Base-by-base conservation (phyloP, 2,113 vertebrate species). In the Gasterosteus nipponicus region DNA sequence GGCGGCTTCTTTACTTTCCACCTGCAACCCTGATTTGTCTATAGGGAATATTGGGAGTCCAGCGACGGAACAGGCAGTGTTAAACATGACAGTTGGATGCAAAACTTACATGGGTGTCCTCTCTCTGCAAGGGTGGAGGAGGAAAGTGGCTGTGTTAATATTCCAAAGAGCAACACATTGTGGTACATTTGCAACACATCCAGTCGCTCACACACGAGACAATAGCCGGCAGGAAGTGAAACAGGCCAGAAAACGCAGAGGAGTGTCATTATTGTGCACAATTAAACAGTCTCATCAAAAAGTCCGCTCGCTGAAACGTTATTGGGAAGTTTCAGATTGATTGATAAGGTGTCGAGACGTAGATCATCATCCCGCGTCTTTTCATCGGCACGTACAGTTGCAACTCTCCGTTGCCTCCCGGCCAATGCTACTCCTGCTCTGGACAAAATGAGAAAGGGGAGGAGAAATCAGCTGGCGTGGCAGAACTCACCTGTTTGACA, bases 401-500 rank as follows among this genome's bases (percentile, higher is more conserved):
- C 69, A 69, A 42, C 62, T 73, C 69, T 16, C 22, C 44, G 1
- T 57, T 64, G 22, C 47, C n/a, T 66, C 44, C 51, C 64, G 54
- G 80, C 80, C 80, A 56, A 63, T 70, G 73, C 54, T 79, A 74
- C 85, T 85, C 57, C 60, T 60, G 69, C 57, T 33, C 26, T 46
- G 39, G 56, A 82, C 26, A 59, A 78, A 38, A 62, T 65, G 33
- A n/a, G 75, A 31, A 69, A 49, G 54, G 58, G 12, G 51, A 35
- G 54, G 16, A 3, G 19, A 61, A 61, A 80, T 57, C 10, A 64
- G 51, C 33, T 44, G 73, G 54, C 82, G 69, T 0, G 35, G 73
- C 41, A 61, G 7, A 22, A 42, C 95, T 96, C 93, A 98, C 97
- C 98, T 94, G 97, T 98, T 93, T 99, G 97, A 94, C 98, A 99